Conservation (phyloP, 1,140 invertebrate genomes). For the Papilio dardanus region DNA sequence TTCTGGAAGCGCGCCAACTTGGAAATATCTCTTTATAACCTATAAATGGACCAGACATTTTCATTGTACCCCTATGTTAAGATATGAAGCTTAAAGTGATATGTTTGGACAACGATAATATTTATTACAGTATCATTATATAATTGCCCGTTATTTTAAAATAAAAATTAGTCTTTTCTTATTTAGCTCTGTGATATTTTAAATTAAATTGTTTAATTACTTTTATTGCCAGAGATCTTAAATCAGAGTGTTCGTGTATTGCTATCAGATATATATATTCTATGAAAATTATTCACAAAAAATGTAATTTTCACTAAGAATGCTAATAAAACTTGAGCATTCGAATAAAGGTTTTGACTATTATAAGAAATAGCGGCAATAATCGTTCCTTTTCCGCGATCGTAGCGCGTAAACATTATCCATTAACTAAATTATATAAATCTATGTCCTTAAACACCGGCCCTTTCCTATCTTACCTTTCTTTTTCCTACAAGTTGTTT, state of each 20-base stretch:
- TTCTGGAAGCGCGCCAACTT: slow-evolving; percentile 36
- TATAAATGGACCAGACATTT: slow-evolving; percentile 36
- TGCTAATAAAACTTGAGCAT: slow-evolving; percentile 11
- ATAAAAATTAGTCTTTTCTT: background rate
- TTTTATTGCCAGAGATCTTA: background rate
- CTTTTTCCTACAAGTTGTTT: background rate
- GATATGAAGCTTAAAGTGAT: slow-evolving; percentile 5
- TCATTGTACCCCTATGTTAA: slow-evolving; percentile 22
- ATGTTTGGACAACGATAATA: slow-evolving; percentile 1
- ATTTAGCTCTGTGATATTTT: background rate
- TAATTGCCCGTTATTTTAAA: background rate
- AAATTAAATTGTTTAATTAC: background rate
- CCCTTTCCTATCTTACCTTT: background rate
- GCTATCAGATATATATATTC: background rate
- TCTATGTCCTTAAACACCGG: background rate
- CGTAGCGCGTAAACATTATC: slow-evolving; percentile 3
- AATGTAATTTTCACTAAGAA: background rate
- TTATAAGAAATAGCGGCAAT: slow-evolving; percentile 9
- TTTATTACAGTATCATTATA: slow-evolving; percentile 4
- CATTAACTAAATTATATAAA: background rate
- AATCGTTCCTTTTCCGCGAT: slow-evolving; percentile 1
- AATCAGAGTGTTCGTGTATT: background rate
- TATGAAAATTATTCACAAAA: background rate
- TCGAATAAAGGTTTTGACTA: background rate
- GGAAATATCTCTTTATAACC: slow-evolving; percentile 31